Evolutionary conservation across 1,140 invertebrate genomes (phyloP).

Genomic region (Drosophila serrata): DNA sequence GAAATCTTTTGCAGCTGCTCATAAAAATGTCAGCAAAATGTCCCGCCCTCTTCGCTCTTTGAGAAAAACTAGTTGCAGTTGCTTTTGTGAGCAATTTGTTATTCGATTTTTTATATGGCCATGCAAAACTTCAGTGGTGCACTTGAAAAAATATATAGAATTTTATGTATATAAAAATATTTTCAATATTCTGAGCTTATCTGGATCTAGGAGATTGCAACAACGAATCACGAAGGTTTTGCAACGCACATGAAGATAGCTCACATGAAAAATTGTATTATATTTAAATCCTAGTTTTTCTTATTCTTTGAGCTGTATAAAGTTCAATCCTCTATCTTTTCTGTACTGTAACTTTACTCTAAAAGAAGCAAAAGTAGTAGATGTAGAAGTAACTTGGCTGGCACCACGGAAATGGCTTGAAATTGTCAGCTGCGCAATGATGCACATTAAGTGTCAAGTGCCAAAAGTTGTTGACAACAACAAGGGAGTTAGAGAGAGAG

Average conservation of each 20-base stretch:
- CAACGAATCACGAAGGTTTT: too few relatives aligned
- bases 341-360: constrained; percentile 16
- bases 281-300: neutral
- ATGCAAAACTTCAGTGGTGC: constrained; percentile 67
- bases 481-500: constrained; percentile 23
- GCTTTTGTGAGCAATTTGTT: constrained; percentile 72
- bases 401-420: constrained; percentile 79
- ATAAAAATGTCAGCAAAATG: constrained; percentile 69
- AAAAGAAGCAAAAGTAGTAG: constrained; percentile 21
- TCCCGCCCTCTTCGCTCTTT: neutral
- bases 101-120: constrained; percentile 76
- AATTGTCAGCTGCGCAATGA: constrained; percentile 83
- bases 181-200: neutral
- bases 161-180: neutral
- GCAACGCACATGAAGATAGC: too few relatives aligned
- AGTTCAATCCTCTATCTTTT: neutral
- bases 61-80: constrained; percentile 42
- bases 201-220: too few relatives aligned
- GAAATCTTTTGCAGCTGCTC: constrained; percentile 77
- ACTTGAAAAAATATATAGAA: neutral
- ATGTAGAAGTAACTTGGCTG: constrained; percentile 55
- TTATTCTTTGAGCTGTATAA: neutral
- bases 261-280: too few relatives aligned
- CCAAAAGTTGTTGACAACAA: constrained; percentile 81
- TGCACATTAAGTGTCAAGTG: constrained; percentile 83